Base-by-base conservation (phyloP, 2,888 invertebrate genomes). In the Acleris holmiana region DNA sequence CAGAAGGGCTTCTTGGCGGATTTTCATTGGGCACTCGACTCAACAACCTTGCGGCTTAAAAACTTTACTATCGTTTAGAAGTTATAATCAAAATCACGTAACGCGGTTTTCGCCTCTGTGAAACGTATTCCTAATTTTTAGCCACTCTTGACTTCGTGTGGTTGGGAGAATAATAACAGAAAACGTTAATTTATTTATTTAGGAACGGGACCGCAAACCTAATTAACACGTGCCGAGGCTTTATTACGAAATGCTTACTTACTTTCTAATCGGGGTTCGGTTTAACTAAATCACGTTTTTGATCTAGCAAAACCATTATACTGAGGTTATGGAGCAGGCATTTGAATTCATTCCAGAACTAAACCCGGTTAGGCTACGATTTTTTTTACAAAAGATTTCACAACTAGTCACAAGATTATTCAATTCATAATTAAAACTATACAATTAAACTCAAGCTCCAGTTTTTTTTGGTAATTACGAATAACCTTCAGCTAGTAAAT, bases 201-300 rank as follows among this genome's bases (percentile, higher is more conserved):
- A 19, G 47, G 47, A 19, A 17, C 10, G 18, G 47, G 18, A 47
- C 7, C 3, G 19, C 47, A 47, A 19, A 47, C 18, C 19, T 18
- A 47, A 35, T 53, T 13, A 29, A 2, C 35, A 13, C 18, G 10
- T 53, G 35, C 35, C 19, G 8, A 6, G 19, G 5, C 7, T 44
- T 44, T 44, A 44, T 44, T 44, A n/a, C 44, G 44, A n/a, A 15
- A 44, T 44, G 44, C 15, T 44, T 41, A 41, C n/a, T 17, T 44
- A 44, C 17, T n/a, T 13, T 35, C 15, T n/a, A 5, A 44, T 44
- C 7, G 44, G 44, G 17, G n/a, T 44, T 44, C 7, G 17, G 4
- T 6, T 44, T 44, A n/a, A 44, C n/a, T n/a, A 7, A 15, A 44
- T 17, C 17, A n/a, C n/a, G 2, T 44, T 25, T 35, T 35, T 35